phyloP scores from a whole-genome alignment of 2,113 vertebrate species.

The Laticauda colubrina region DNA sequence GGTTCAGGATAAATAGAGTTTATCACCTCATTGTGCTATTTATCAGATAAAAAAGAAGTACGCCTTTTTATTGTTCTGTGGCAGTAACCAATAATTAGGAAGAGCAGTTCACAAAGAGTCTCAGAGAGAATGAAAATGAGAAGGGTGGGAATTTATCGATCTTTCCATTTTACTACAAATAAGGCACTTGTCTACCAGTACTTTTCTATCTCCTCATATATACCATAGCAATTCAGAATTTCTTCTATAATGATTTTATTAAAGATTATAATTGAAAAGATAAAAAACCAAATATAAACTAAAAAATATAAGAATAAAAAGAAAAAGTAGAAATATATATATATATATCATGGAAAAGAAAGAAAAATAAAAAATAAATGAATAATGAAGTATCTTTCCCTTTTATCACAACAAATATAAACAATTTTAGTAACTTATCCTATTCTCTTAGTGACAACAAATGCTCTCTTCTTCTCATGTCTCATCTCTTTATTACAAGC shows the following conservation, averaged over 20 bases:
- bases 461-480: background rate
- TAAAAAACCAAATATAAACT: background rate
- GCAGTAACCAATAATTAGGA: background rate
- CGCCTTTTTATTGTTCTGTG: background rate
- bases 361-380: background rate
- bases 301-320: background rate
- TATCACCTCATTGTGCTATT: conserved; percentile 5
- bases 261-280: background rate
- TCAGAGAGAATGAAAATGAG: background rate
- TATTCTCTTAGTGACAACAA: background rate
- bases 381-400: background rate
- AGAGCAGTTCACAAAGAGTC: background rate
- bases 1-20: conserved; percentile 15
- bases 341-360: background rate
- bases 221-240: background rate
- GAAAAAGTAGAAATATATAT: background rate
- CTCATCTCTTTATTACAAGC: too few species aligned
- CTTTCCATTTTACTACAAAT: background rate
- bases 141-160: background rate
- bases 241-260: background rate
- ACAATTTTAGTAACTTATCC: too few species aligned
- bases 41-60: background rate
- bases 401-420: too few species aligned
- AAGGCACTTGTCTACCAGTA: background rate
- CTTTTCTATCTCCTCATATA: background rate